These are phyloP conservation scores for Ellobius talpinus DNA, from an alignment of 2,113 vertebrate species.

Conservation along the genomic window DNA sequence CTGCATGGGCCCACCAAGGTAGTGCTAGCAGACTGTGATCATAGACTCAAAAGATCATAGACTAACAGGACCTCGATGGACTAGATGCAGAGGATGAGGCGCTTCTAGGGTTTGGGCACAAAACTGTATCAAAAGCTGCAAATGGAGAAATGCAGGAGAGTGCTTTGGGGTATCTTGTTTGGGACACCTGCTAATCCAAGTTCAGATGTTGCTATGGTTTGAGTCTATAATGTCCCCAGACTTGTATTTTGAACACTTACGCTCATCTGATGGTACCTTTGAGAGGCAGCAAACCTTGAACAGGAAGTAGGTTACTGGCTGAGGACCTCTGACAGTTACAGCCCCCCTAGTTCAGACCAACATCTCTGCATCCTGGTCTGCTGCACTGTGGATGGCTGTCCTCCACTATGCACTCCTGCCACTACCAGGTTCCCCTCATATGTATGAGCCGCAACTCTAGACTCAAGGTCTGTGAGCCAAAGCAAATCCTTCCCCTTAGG, in stretches of 20 bases:
- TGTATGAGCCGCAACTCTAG: background rate
- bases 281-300: background rate
- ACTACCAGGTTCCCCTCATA: background rate
- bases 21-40: fast-evolving
- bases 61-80: too few species aligned
- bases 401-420: background rate
- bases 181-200: background rate
- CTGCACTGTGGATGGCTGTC: background rate
- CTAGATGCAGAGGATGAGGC: background rate
- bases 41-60: background rate
- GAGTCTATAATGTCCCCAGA: background rate
- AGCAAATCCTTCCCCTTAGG: background rate
- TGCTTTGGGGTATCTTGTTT: background rate
- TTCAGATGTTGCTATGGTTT: background rate
- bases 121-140: background rate
- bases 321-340: background rate
- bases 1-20: background rate
- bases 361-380: background rate
- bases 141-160: background rate
- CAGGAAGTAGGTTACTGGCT: background rate
- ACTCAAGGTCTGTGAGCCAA: background rate
- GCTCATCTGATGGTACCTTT: background rate
- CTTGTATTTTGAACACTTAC: background rate
- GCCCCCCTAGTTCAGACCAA: background rate
- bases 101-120: background rate